Evolutionary conservation across 2,888 invertebrate species (phyloP), one percentile per base, ranked within the genome.

Genomic region (Germaria angustata): DNA sequence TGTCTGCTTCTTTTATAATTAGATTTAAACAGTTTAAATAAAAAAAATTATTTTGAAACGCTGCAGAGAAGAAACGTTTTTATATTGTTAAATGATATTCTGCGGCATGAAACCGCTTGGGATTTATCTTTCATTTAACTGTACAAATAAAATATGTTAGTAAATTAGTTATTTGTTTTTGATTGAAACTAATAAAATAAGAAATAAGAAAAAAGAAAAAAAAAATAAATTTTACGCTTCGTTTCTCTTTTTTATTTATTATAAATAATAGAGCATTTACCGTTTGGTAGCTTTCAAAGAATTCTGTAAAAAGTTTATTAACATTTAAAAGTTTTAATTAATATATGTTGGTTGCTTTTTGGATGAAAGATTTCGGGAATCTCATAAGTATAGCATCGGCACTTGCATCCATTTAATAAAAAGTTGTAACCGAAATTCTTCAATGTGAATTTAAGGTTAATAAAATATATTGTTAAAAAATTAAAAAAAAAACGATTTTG

Each of bases 161-260:
- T 46, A 59, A 68, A 73, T 55, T 22, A 68, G 66, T 79, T 68
- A 44, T 73, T 73, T 80, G 53, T 46, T 75, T 63, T 68, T 55
- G 63, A 73, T 80, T 80, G 59, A 57, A 72, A 79, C 17, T 41
- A 5, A n/a, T n/a, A n/a, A n/a, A n/a, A n/a, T n/a, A n/a, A n/a
- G n/a, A n/a, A n/a, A n/a, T n/a, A n/a, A n/a, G n/a, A n/a, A n/a
- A n/a, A n/a, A 13, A 55, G 55, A n/a, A 65, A 55, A 78, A 66
- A 7, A 17, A 69, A 57, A 28, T 1, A 59, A 17, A 28, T 65
- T 59, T 46, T 53, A 80, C 73, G 68, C 80, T 69, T 69, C 66
- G 80, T 59, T 73, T 73, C n/a, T 63, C 11, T 73, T 73, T 61
- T 9, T n/a, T n/a, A n/a, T n/a, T n/a, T n/a, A n/a, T n/a, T n/a